Percentiles rank a stretch among this genome's conserved stretches.
Conservation (phyloP, 2,888 invertebrate species). For the Pediacus dermestoides region DNA sequence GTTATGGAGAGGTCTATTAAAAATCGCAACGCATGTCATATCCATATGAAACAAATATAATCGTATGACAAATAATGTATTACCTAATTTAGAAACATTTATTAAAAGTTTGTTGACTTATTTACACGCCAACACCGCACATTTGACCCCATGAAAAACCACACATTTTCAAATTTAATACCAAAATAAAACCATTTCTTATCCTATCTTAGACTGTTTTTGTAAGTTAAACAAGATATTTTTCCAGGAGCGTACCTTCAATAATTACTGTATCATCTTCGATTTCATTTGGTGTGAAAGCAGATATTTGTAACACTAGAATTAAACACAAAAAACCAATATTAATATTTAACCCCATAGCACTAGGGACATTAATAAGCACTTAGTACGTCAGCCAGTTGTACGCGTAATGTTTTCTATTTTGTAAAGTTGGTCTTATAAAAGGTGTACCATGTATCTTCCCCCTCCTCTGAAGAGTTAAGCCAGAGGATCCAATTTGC, state of each 20-base stretch:
- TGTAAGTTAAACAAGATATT: no score
- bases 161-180: no score
- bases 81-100: no score
- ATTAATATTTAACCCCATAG: conserved; percentile 35
- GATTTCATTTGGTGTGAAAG: conserved; percentile 14
- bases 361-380: conserved; percentile 13
- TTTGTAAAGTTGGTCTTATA: conserved; percentile 46
- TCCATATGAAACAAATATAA: no score
- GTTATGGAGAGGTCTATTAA: conserved; percentile 26
- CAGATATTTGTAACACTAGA: conserved; percentile 19
- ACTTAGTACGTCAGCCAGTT: conserved; percentile 7
- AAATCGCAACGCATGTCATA: conserved; percentile 22
- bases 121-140: no score
- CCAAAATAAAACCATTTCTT: no score
- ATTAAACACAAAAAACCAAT: conserved; percentile 33
- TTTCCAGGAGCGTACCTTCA: no score
- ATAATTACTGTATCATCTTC: conserved; percentile 33
- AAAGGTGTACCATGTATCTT: conserved; percentile 35
- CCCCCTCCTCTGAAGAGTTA: conserved; percentile 21
- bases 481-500: conserved; percentile 28
- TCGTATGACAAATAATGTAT: no score
- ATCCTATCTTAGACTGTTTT: no score
- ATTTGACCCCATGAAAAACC: no score
- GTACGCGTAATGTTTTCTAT: conserved; percentile 40
- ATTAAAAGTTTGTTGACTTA: no score